Evolutionary conservation across 2,113 vertebrate genomes (phyloP).

Genomic region (Halichoerus grypus): DNA sequence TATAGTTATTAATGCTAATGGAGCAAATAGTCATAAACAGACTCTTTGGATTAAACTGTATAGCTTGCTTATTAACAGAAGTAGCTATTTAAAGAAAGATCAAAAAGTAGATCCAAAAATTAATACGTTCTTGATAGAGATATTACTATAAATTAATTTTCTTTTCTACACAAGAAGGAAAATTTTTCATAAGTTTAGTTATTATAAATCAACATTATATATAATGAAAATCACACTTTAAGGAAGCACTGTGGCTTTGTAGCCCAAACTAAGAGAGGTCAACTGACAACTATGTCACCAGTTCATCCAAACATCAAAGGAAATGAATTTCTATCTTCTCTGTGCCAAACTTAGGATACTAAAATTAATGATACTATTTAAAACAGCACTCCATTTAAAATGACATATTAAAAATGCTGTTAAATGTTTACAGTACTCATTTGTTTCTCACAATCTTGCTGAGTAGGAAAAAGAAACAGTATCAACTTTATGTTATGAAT

Average conservation of each 20-base stretch:
- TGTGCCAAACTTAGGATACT: neutral
- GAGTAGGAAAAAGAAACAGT: neutral
- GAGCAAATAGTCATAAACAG: neutral
- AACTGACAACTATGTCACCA: neutral
- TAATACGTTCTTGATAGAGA: neutral
- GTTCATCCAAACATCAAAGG: neutral
- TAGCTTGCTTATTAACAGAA: conserved; percentile 76
- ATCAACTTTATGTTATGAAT: neutral
- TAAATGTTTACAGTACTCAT: neutral
- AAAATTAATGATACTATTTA: conserved; percentile 39
- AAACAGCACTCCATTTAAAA: conserved; percentile 36
- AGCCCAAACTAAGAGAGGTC: neutral
- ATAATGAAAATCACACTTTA: conserved; percentile 27
- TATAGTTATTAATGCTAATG: neutral
- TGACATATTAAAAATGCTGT: neutral
- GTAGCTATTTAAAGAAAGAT: conserved; percentile 58
- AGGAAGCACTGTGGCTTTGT: conserved; percentile 7
- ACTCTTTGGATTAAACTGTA: conserved; percentile 24
- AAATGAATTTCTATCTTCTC: conserved; percentile 11
- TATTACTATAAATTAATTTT: conserved; percentile 47
- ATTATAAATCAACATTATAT: neutral
- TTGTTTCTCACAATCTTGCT: neutral
- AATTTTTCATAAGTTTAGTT: conserved; percentile 1
- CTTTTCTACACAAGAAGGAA: neutral
- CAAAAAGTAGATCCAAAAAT: conserved; percentile 2